Evolutionary conservation across 2,113 vertebrate species (phyloP).

Genomic region (Oostethus manadensis): DNA sequence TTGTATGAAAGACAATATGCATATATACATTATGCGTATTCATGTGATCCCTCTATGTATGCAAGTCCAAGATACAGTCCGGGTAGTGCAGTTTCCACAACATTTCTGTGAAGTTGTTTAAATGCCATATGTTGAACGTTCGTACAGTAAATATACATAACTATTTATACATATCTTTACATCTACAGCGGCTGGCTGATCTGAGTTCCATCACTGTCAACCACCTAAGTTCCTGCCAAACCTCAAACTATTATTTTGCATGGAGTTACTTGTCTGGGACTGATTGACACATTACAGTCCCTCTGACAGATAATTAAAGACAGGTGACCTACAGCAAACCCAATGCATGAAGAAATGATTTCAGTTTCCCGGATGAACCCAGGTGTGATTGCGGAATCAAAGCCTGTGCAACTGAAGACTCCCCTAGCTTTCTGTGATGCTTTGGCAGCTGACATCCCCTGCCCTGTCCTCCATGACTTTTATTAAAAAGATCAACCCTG

Average conservation of each 20-base stretch:
- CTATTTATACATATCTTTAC: constrained; percentile 39
- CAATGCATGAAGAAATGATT: constrained; percentile 36
- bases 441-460: constrained; percentile 35
- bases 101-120: constrained; percentile 49
- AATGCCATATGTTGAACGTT: constrained; percentile 11
- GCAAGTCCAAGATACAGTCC: constrained; percentile 26
- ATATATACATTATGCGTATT: constrained; percentile 45
- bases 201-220: constrained; percentile 32
- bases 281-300: constrained; percentile 30
- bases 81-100: constrained; percentile 44
- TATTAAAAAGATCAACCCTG: constrained; percentile 61
- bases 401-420: constrained; percentile 57
- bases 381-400: constrained; percentile 40
- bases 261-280: constrained; percentile 25
- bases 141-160: constrained; percentile 34
- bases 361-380: constrained; percentile 35
- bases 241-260: constrained; percentile 18
- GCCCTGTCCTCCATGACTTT: constrained; percentile 43
- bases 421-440: constrained; percentile 37
- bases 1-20: constrained; percentile 57
- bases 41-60: constrained; percentile 46
- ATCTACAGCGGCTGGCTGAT: constrained; percentile 30
- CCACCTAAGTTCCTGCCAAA: constrained; percentile 21
- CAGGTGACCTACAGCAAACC: constrained; percentile 40
- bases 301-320: constrained; percentile 26